phyloP scores from a whole-genome alignment of 2,888 invertebrate species.

The Pseudanteris insignis region DNA sequence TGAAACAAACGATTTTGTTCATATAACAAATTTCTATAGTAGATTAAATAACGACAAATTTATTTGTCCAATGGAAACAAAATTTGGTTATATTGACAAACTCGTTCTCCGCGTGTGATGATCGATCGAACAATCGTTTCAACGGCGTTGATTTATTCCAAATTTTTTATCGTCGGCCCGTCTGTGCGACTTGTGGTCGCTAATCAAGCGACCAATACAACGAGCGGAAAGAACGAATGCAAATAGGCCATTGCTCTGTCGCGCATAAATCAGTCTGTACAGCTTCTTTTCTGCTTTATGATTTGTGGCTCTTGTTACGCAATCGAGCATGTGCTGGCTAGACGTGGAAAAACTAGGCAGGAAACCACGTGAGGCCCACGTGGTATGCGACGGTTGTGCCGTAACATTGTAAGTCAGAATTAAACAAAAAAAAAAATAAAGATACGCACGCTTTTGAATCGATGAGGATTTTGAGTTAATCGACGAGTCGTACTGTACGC shows the following conservation, averaged over 20 bases:
- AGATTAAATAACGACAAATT: no score
- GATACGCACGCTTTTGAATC: background rate
- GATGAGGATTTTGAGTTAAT: no score
- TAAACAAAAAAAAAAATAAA: conserved; percentile 2
- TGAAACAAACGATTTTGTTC: no score
- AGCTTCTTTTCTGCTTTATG: conserved; percentile 56
- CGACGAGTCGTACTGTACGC: no score
- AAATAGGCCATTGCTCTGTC: conserved; percentile 55
- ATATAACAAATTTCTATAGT: no score
- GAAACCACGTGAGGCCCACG: conserved; percentile 63
- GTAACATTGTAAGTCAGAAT: conserved; percentile 27
- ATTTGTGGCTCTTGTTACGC: conserved; percentile 61
- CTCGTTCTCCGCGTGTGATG: no score
- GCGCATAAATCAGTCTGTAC: conserved; percentile 62
- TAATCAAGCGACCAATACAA: conserved; percentile 22
- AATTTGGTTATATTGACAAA: no score
- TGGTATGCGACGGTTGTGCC: conserved; percentile 45
- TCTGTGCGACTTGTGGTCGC: conserved; percentile 6
- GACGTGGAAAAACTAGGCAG: conserved; percentile 62
- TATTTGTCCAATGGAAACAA: no score
- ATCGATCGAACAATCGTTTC: no score
- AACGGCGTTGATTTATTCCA: no score
- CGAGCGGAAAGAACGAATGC: conserved; percentile 40
- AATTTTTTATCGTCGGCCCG: background rate
- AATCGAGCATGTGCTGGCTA: conserved; percentile 61